phyloP scores from a whole-genome alignment of 2,113 vertebrate genomes.

The Desmodus rotundus region DNA sequence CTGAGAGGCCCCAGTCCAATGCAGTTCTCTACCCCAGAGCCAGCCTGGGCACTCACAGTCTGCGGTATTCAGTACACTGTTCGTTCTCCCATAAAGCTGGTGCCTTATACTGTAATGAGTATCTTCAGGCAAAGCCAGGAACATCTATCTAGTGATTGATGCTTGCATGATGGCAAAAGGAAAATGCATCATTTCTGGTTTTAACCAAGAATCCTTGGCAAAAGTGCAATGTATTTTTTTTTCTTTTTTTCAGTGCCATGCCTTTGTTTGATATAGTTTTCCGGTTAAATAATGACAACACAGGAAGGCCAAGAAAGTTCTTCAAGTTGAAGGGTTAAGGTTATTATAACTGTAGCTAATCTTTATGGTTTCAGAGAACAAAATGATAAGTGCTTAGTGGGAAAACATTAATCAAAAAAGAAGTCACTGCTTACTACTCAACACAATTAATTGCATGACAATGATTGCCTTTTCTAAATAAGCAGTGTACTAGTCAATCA shows the following conservation, averaged over 20 bases:
- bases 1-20: fast-evolving
- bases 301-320: background rate
- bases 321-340: background rate
- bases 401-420: conserved; percentile 21
- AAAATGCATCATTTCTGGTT: conserved; percentile 48
- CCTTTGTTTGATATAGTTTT: background rate
- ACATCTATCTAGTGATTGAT: background rate
- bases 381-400: background rate
- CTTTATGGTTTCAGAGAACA: background rate
- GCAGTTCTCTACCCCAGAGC: fast-evolving
- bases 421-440: conserved; percentile 23
- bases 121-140: conserved; percentile 40
- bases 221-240: background rate
- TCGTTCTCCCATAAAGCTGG: background rate
- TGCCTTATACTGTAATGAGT: background rate
- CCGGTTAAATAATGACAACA: background rate
- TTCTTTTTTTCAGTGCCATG: background rate
- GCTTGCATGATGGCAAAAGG: conserved; percentile 15
- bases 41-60: background rate
- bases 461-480: background rate
- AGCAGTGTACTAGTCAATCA: conserved; percentile 7
- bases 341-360: background rate
- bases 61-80: fast-evolving
- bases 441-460: conserved; percentile 5
- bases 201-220: conserved; percentile 45